Percentiles rank a stretch among this genome's conserved stretches.
phyloP scores from a whole-genome alignment of 2,113 vertebrate species.

The Acanthochromis polyacanthus region DNA sequence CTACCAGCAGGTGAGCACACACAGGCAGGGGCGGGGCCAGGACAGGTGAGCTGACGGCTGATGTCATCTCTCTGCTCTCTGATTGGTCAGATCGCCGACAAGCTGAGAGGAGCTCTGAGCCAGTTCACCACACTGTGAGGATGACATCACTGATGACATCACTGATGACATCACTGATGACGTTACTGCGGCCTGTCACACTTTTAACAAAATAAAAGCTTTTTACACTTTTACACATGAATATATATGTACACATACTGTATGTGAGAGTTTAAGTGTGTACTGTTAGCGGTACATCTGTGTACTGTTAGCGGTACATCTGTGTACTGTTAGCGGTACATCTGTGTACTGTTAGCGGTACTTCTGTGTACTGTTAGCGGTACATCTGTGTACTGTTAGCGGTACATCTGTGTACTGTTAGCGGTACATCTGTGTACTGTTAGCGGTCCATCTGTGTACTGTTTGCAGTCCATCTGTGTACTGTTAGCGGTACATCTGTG shows the following conservation, averaged over 20 bases:
- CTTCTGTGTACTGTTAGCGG: no score
- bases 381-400: no score
- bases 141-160: constrained; percentile 11
- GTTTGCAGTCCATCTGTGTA: no score
- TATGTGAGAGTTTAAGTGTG: no score
- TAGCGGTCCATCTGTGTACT: no score
- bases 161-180: constrained; percentile 30
- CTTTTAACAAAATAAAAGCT: constrained; percentile 24
- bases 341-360: no score
- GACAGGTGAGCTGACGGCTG: not conserved
- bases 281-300: no score
- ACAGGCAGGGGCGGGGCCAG: rapidly evolving
- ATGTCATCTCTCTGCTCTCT: constrained; percentile 38
- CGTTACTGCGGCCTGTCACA: not conserved
- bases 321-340: no score
- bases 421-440: no score
- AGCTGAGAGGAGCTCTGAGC: constrained; percentile 92
- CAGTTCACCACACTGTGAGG: constrained; percentile 91
- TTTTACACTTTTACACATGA: not conserved
- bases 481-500: no score
- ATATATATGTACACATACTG: not conserved
- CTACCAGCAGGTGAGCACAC: constrained; percentile 89
- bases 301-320: no score
- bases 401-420: no score
- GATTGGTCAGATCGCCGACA: constrained; percentile 90